A percentile compares a stretch with the other conserved stretches of the same genome.
phyloP scores from a whole-genome alignment of 2,113 vertebrate genomes.

The Caranx ignobilis region DNA sequence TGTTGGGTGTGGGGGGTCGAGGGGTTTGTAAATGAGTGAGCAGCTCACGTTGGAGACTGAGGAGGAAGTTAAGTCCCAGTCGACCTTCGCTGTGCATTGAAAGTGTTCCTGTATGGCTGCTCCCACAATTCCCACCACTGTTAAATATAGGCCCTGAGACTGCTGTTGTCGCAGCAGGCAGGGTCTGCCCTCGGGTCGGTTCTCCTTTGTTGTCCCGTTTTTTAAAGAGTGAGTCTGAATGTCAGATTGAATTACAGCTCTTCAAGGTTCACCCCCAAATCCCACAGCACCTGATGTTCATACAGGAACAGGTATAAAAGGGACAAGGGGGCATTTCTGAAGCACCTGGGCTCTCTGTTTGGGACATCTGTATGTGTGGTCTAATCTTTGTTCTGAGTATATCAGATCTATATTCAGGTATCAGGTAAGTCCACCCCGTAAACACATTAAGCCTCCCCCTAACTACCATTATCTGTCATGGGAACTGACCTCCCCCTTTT shows the following conservation, averaged over 20 bases:
- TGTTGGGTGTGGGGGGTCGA: constrained; percentile 49
- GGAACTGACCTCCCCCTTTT: constrained; percentile 72
- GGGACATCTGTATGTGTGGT: constrained; percentile 75
- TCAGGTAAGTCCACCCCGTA: constrained; percentile 64
- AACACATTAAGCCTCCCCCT: constrained; percentile 53
- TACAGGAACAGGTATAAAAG: constrained; percentile 48
- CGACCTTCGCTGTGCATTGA: constrained; percentile 86
- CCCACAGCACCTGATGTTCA: constrained; percentile 48
- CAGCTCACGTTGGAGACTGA: constrained; percentile 72
- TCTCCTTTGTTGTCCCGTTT: constrained; percentile 75
- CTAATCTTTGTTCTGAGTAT: constrained; percentile 55
- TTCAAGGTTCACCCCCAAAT: constrained; percentile 56
- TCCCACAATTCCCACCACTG: constrained; percentile 83
- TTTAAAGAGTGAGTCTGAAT: constrained; percentile 62
- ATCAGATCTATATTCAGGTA: constrained; percentile 75
- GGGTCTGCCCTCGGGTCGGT: constrained; percentile 58
- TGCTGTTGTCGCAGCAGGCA: constrained; percentile 76
- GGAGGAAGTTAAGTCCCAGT: constrained; percentile 84
- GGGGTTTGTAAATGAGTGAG: constrained; percentile 57
- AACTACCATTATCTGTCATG: constrained; percentile 62
- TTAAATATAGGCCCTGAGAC: constrained; percentile 85
- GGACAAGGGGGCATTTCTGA: constrained; percentile 62
- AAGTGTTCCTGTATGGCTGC: constrained; percentile 85
- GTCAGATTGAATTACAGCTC: constrained; percentile 78
- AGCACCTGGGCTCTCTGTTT: constrained; percentile 51